A percentile compares a stretch with the other conserved stretches of the same genome.
Conservation (phyloP, 2,113 vertebrate genomes). For the Holacanthus passer region DNA sequence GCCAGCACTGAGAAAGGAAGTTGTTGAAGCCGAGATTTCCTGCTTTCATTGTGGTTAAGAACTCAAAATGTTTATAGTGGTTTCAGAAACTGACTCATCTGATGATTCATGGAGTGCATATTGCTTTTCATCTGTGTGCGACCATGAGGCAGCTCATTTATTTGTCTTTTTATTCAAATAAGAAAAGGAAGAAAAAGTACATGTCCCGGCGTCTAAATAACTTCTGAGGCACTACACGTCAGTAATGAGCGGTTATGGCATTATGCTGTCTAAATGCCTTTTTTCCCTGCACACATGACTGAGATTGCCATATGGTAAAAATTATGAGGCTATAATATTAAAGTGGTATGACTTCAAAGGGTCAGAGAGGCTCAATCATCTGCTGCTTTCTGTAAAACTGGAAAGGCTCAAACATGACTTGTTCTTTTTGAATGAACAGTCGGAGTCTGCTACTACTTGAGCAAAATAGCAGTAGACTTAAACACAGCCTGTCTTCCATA, state of each 20-base stretch:
- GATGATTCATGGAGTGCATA: slow-evolving; percentile 93
- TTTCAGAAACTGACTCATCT: slow-evolving; percentile 98
- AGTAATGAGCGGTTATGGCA: slow-evolving; percentile 60
- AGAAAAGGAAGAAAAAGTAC: slow-evolving; percentile 40
- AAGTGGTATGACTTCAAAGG: slow-evolving; percentile 64
- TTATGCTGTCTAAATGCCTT: slow-evolving; percentile 57
- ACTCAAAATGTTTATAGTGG: slow-evolving; percentile 91
- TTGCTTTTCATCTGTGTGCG: slow-evolving; percentile 89
- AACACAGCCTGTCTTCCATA: slow-evolving; percentile 35
- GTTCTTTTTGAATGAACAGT: slow-evolving; percentile 21
- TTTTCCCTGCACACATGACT: slow-evolving; percentile 54
- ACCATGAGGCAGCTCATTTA: slow-evolving; percentile 81
- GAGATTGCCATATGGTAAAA: slow-evolving; percentile 68
- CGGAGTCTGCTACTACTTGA: slow-evolving; percentile 10
- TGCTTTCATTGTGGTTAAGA: slow-evolving; percentile 93
- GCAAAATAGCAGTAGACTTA: slow-evolving; percentile 27
- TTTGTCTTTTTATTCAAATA: slow-evolving; percentile 57
- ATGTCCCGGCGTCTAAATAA: slow-evolving; percentile 38
- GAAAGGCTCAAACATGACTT: slow-evolving; percentile 37
- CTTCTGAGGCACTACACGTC: slow-evolving; percentile 43
- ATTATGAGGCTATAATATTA: slow-evolving; percentile 70
- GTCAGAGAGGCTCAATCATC: slow-evolving; percentile 48
- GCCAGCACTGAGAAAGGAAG: slow-evolving; percentile 93
- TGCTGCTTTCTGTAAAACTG: slow-evolving; percentile 46
- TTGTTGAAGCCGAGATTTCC: slow-evolving; percentile 98